phyloP scores from a whole-genome alignment of 2,113 vertebrate genomes.

The Polypterus senegalus region DNA sequence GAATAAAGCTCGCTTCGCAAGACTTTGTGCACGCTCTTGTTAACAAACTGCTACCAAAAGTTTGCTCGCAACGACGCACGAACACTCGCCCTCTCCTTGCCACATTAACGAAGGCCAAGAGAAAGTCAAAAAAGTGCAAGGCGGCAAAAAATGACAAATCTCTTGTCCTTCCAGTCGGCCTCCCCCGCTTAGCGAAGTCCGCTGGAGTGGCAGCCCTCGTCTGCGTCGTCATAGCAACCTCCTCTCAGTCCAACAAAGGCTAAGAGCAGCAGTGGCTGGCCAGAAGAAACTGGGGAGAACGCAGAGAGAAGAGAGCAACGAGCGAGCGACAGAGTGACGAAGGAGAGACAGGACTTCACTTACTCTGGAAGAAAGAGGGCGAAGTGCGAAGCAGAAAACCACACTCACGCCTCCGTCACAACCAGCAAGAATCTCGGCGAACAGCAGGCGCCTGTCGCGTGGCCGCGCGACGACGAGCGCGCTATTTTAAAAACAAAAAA shows the following conservation, averaged over 20 bases:
- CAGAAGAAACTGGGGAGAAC: constrained; percentile 21
- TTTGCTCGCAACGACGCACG: no score
- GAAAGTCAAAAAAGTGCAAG: no score
- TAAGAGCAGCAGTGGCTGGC: constrained; percentile 2
- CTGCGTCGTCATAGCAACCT: constrained; percentile 32
- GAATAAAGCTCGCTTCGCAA: no score
- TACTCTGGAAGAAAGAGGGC: neutral
- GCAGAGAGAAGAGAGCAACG: constrained; percentile 6
- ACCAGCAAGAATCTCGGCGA: constrained; percentile 5
- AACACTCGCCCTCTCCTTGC: no score
- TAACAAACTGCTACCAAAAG: no score
- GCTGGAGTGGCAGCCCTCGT: constrained; percentile 23
- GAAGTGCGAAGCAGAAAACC: neutral
- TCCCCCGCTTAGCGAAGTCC: neutral
- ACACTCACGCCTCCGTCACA: constrained; percentile 11
- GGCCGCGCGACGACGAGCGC: constrained; percentile 11
- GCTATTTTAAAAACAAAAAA: constrained; percentile 32
- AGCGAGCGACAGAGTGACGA: neutral
- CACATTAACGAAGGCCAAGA: no score
- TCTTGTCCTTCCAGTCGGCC: neutral
- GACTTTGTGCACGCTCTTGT: no score
- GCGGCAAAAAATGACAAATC: no score
- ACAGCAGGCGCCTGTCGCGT: constrained; percentile 5
- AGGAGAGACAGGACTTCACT: neutral
- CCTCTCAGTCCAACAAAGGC: constrained; percentile 32